Base-by-base conservation (phyloP, 2,888 invertebrate species). In the Andrena bucephala region DNA sequence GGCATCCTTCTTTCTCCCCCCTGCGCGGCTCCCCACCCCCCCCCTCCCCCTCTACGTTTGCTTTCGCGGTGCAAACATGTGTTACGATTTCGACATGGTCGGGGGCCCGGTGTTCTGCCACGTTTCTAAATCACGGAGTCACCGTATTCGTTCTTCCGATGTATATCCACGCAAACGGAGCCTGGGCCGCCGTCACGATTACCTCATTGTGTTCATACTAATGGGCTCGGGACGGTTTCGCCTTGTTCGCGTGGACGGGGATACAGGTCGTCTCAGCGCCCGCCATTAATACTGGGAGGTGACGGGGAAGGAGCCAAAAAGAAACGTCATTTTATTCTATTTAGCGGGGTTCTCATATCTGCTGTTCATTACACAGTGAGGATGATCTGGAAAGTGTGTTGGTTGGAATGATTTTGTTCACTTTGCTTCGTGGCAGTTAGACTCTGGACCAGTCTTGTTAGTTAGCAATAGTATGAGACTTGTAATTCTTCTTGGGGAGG, bases 201-300 rank as follows among this genome's bases (percentile, higher is more conserved):
- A 90, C 90, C 87, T 89, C 90, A 90, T 92, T 91, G 90, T 90
- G 90, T 90, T 91, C 85, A 74, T 89, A 89, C 91, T 90, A 92
- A 92, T 92, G 88, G 89, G 76, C 70, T 84, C 81, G 84, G 84
- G 85, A 87, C 86, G 77, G 83, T 81, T 78, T 85, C 85, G 84
- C 63, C 72, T 77, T 85, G 85, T 85, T 79, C 68, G 13, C 36
- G 62, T 20, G 62, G 29, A 16, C 13, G 8, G 24, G 66, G 16
- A 10, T 57, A 65, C 57, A 66, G 57, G 62, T 20, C 16, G 63
- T 8, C n/a, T 71, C 71, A 63, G 63, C 42, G 16, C 42, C 4
- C 16, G 42, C 4, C 16, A 48, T 52, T 52, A 52, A 57, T 27
- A 3, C 4, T 24, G 24, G 4, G 3, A 24, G 2, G 24, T 54